phyloP scores from a whole-genome alignment of 1,140 invertebrate genomes.

The Rhyzopertha dominica region DNA sequence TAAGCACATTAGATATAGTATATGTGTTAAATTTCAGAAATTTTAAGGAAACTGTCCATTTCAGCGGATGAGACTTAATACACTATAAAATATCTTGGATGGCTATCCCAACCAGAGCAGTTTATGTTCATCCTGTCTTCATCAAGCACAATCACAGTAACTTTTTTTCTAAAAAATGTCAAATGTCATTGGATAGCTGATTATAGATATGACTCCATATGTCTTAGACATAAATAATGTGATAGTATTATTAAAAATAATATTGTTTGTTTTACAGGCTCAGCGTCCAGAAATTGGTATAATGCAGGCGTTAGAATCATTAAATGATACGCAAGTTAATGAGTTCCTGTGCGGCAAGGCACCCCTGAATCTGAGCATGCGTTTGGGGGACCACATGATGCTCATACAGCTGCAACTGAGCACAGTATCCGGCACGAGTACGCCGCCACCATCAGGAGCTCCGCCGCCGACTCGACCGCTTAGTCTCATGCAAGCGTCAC shows the following conservation, averaged over 20 bases:
- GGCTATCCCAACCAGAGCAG: no score
- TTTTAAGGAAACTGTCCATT: no score
- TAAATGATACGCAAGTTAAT: slow-evolving; percentile 91
- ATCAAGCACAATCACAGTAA: no score
- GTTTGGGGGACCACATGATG: slow-evolving; percentile 95
- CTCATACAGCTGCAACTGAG: slow-evolving; percentile 90
- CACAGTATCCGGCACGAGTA: slow-evolving; percentile 58
- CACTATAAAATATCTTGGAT: no score
- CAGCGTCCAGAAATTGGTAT: slow-evolving; percentile 89
- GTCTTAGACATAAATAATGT: slow-evolving; percentile 1
- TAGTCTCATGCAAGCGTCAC: slow-evolving; percentile 75
- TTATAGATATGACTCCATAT: no score
- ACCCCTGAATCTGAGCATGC: slow-evolving; percentile 89
- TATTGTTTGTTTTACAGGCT: slow-evolving; percentile 59
- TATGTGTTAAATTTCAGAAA: no score
- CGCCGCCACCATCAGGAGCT: slow-evolving; percentile 31
- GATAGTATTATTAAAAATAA: slow-evolving; percentile 10
- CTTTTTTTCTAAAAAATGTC: no score
- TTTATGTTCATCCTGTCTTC: no score
- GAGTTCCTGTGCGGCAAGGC: slow-evolving; percentile 92
- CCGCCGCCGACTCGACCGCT: slow-evolving; percentile 35
- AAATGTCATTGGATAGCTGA: no score
- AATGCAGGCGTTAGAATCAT: slow-evolving; percentile 88
- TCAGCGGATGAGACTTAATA: no score
- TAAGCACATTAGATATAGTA: no score